phyloP scores from a whole-genome alignment of 2,888 invertebrate species.

The Drosophila subsilvestris region DNA sequence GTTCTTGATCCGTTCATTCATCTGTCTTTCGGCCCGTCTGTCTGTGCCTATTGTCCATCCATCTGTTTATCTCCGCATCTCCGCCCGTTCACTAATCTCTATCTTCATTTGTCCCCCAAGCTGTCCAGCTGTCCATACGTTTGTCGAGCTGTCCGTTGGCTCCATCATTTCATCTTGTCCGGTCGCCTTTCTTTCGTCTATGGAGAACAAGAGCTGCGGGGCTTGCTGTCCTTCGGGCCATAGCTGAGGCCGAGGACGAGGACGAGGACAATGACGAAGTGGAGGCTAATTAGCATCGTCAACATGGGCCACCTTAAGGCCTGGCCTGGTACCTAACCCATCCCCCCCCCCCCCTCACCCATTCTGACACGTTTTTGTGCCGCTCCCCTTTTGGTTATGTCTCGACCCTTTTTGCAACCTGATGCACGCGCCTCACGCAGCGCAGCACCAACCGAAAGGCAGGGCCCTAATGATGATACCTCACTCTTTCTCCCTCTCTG shows the following conservation, averaged over 20 bases:
- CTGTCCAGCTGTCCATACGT: neutral
- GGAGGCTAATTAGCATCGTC: constrained; percentile 48
- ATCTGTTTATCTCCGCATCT: no score
- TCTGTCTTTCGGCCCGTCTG: no score
- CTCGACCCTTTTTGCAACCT: constrained; percentile 28
- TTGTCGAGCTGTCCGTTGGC: neutral
- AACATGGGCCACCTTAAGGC: constrained; percentile 43
- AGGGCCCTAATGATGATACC: constrained; percentile 43
- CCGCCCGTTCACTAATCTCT: neutral
- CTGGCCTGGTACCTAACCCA: no score
- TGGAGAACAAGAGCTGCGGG: neutral
- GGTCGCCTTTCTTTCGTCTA: neutral
- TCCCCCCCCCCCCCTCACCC: no score
- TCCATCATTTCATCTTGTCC: neutral
- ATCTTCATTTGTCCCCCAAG: neutral
- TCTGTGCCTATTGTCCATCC: no score
- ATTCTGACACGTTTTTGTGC: neutral
- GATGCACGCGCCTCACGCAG: constrained; percentile 48
- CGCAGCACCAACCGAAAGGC: constrained; percentile 20
- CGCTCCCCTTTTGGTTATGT: neutral
- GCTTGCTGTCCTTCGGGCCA: constrained; percentile 25
- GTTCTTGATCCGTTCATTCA: no score
- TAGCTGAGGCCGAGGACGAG: constrained; percentile 1
- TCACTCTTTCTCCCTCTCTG: neutral
- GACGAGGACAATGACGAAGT: constrained; percentile 38